phyloP scores from a whole-genome alignment of 2,888 invertebrate species.

The Ichneumoninae sp. region DNA sequence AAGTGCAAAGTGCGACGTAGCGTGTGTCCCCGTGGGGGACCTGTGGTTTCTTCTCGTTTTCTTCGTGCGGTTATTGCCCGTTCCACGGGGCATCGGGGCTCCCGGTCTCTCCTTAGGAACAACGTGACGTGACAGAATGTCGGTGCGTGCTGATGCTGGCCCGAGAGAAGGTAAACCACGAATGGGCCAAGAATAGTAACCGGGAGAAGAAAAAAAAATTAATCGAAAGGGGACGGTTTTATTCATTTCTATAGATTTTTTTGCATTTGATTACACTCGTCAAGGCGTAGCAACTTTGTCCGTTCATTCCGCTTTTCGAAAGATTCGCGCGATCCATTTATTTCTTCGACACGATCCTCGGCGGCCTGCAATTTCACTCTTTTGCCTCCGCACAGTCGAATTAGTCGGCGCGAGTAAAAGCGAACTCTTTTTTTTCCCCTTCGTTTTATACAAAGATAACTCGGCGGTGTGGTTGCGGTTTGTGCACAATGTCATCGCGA shows the following conservation, averaged over 20 bases:
- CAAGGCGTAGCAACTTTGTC: not conserved
- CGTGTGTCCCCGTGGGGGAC: not conserved
- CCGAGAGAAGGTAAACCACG: conserved; percentile 7
- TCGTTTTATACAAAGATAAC: no score
- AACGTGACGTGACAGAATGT: conserved; percentile 64
- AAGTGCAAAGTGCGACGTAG: conserved; percentile 16
- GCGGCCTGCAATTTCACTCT: no score
- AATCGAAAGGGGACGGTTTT: no score
- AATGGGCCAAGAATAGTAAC: not conserved
- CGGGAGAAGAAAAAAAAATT: not conserved
- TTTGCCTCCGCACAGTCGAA: no score
- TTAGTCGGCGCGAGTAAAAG: no score
- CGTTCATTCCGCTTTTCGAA: not conserved
- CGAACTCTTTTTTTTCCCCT: no score
- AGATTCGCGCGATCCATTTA: not conserved
- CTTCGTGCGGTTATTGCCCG: conserved; percentile 27
- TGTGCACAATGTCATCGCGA: no score
- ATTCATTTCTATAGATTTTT: no score
- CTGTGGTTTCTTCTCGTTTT: conserved; percentile 1
- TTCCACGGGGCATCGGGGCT: not conserved
- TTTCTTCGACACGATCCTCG: not conserved
- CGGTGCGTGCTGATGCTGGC: conserved; percentile 42
- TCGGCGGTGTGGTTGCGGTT: no score
- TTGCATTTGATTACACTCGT: not conserved
- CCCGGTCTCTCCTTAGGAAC: conserved; percentile 12